These are phyloP conservation scores for Mesocricetus auratus DNA, from an alignment of 2,113 vertebrate species.

Conservation along the genomic window DNA sequence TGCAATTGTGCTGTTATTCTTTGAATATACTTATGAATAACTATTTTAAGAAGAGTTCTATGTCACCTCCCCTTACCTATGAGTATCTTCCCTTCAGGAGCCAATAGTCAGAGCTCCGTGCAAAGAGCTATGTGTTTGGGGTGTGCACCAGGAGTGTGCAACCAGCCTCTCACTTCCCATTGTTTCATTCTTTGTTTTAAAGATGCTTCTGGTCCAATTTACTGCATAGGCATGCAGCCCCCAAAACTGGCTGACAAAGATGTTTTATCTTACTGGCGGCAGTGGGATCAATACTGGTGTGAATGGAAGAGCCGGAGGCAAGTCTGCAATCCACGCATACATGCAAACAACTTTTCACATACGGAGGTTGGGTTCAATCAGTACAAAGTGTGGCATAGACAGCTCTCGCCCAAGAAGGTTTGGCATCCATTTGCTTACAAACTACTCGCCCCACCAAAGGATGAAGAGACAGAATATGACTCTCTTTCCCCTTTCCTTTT, in stretches of 20 bases:
- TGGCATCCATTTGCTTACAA: conserved; percentile 60
- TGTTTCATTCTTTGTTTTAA: conserved; percentile 85
- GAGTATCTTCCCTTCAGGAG: not conserved
- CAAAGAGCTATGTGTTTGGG: not conserved
- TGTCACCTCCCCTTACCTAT: not conserved
- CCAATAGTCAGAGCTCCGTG: not conserved
- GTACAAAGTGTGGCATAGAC: conserved; percentile 65
- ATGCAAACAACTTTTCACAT: conserved; percentile 17
- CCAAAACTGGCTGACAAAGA: conserved; percentile 69
- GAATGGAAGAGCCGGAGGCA: conserved; percentile 55
- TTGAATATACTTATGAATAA: not conserved
- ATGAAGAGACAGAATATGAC: conserved; percentile 75
- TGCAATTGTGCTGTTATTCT: not conserved
- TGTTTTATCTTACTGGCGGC: not conserved
- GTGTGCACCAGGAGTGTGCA: not conserved
- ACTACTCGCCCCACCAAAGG: conserved; percentile 81
- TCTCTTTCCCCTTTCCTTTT: conserved; percentile 19
- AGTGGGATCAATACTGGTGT: not conserved
- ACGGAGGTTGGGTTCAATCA: conserved; percentile 56
- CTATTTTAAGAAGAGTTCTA: conserved; percentile 27
- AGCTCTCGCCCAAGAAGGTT: conserved; percentile 53
- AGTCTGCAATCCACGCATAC: conserved; percentile 59
- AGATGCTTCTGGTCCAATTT: conserved; percentile 80
- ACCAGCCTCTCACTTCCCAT: conserved; percentile 60
- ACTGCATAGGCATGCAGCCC: conserved; percentile 73